Conservation (phyloP, 2,113 vertebrate genomes). For the Lagenorhynchus albirostris region DNA sequence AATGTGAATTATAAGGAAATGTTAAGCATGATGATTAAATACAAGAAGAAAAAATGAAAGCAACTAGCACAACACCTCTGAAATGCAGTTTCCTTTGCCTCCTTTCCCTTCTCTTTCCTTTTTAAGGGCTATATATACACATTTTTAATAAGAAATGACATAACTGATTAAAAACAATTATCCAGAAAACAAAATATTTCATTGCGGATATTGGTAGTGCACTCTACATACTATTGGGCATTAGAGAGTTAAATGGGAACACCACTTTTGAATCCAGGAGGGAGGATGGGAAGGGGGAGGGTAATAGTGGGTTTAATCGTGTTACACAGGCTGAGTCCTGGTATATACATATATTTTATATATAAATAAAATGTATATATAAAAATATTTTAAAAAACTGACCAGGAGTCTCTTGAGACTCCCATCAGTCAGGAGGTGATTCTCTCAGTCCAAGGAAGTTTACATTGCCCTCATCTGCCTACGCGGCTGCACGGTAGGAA, state of each 20-base stretch:
- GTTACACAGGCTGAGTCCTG: neutral
- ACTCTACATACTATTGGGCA: neutral
- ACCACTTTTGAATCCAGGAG: neutral
- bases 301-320: neutral
- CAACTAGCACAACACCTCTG: neutral
- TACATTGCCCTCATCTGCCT: neutral
- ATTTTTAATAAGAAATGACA: conserved; percentile 7
- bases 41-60: neutral
- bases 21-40: neutral
- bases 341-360: neutral
- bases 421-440: conserved; percentile 18
- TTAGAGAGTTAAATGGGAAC: conserved; percentile 41
- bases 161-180: neutral
- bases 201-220: neutral
- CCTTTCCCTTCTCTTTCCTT: neutral
- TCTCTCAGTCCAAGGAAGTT: conserved; percentile 1
- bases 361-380: no score
- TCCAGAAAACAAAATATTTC: neutral
- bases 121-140: neutral
- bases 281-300: neutral
- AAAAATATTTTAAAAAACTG: no score
- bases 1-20: neutral
- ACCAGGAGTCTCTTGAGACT: neutral
- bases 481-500: neutral
- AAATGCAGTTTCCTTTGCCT: neutral